Evolutionary conservation across 2,113 vertebrate species (phyloP).

Genomic region (Muntiacus reevesi): DNA sequence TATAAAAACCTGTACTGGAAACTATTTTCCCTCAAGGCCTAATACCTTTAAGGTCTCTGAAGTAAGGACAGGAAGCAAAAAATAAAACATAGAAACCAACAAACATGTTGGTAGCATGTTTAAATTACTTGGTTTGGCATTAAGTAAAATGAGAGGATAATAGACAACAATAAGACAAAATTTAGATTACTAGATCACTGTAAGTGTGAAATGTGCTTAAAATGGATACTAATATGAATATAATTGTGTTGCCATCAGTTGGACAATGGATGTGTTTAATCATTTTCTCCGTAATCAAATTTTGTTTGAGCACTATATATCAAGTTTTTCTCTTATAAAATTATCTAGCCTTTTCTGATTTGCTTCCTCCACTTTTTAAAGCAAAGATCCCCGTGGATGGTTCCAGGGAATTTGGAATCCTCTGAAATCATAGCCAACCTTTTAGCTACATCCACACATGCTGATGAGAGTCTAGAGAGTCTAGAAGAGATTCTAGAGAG

Average conservation of each 20-base stretch:
- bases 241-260: background rate
- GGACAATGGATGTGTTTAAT: background rate
- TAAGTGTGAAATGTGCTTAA: background rate
- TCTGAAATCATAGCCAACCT: background rate
- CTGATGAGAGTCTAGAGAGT: background rate
- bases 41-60: background rate
- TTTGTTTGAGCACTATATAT: background rate
- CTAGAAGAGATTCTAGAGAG: background rate
- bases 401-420: background rate
- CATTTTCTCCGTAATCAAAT: background rate
- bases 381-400: background rate
- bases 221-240: background rate
- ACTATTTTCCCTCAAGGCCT: background rate
- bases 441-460: background rate
- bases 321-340: background rate
- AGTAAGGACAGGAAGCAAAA: background rate
- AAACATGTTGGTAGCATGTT: background rate
- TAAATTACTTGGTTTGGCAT: background rate
- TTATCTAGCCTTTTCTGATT: background rate
- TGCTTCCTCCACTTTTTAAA: background rate
- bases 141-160: background rate
- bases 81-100: background rate
- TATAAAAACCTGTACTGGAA: background rate
- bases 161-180: background rate
- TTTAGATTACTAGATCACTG: background rate